These are phyloP conservation scores for Yponomeuta malinellus DNA, from an alignment of 2,888 invertebrate species.

Conservation along the genomic window DNA sequence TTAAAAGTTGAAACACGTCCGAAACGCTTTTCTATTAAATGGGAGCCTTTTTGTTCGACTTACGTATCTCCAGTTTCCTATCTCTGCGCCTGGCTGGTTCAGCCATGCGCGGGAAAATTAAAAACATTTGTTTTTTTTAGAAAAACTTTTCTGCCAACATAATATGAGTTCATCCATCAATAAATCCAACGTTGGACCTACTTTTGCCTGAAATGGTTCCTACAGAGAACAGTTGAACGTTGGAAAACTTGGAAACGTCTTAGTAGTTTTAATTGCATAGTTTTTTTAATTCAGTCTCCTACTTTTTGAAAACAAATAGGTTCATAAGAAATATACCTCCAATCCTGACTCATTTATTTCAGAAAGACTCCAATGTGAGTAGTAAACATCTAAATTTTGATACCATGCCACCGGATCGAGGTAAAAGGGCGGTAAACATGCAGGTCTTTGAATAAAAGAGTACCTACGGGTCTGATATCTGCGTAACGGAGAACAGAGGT, in stretches of 20 bases:
- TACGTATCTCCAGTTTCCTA: not conserved
- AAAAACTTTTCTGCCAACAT: not conserved
- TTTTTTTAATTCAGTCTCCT: no score
- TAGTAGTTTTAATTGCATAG: no score
- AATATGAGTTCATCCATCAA: not conserved
- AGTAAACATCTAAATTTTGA: not conserved
- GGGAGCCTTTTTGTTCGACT: not conserved
- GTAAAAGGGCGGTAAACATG: not conserved
- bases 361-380: not conserved
- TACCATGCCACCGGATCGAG: not conserved
- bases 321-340: no score
- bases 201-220: no score
- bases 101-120: not conserved
- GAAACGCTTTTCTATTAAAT: constrained; percentile 1
- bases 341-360: no score
- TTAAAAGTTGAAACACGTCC: constrained; percentile 1
- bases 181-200: not conserved
- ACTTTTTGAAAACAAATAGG: no score
- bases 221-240: no score
- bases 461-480: not conserved
- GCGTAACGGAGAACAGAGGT: not conserved
- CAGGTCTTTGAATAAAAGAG: constrained; percentile 1
- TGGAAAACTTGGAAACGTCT: no score
- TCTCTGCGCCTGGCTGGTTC: not conserved
- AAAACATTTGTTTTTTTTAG: not conserved